A percentile compares a stretch with the other conserved stretches of the same genome.
These are phyloP conservation scores for Agriopis marginaria DNA, from an alignment of 2,888 invertebrate genomes.

Conservation along the genomic window DNA sequence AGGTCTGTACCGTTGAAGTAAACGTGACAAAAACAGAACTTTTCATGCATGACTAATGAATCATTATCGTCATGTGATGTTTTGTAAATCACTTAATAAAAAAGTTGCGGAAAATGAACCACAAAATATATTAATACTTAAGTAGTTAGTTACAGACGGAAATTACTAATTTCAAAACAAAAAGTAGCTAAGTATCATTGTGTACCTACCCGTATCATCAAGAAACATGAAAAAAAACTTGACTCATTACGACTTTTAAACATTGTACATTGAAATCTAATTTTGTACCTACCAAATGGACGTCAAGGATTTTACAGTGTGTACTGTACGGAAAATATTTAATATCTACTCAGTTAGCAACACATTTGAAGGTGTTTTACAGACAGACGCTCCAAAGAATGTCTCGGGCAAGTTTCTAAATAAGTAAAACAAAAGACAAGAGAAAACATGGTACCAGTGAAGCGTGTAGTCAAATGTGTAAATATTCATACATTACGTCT, in stretches of 20 bases:
- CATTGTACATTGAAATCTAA: constrained; percentile 19
- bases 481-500: constrained; percentile 69
- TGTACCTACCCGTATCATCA: constrained; percentile 25
- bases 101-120: constrained; percentile 44
- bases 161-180: constrained; percentile 38
- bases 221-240: constrained; percentile 28
- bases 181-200: constrained; percentile 33
- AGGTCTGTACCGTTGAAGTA: constrained; percentile 26
- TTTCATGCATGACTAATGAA: constrained; percentile 41
- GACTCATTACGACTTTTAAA: constrained; percentile 23
- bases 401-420: constrained; percentile 48
- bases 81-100: constrained; percentile 34
- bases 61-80: constrained; percentile 41
- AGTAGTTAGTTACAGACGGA: constrained; percentile 38
- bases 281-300: constrained; percentile 17
- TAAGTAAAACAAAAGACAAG: constrained; percentile 51
- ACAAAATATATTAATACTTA: constrained; percentile 35
- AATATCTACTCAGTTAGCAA: constrained; percentile 16
- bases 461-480: constrained; percentile 57
- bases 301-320: constrained; percentile 31
- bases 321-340: background rate
- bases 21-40: constrained; percentile 34
- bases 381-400: constrained; percentile 45
- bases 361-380: constrained; percentile 21
- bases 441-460: constrained; percentile 52